Percentiles rank a stretch among this genome's conserved stretches.
Conservation (phyloP, 2,888 invertebrate species). For the Acanthococcus lagerstroemiae region DNA sequence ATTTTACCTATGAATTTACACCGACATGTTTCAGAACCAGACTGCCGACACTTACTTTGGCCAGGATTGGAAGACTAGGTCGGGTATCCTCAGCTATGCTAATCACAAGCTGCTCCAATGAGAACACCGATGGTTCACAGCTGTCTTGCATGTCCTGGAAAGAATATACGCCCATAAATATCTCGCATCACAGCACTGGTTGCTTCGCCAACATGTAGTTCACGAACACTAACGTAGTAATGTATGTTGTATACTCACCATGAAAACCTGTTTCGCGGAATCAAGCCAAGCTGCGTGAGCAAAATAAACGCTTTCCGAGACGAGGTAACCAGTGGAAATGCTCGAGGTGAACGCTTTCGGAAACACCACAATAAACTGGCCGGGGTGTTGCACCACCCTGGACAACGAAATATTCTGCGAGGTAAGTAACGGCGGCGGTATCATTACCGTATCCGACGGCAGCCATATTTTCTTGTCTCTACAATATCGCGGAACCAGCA, state of each 20-base stretch:
- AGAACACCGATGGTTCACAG: constrained; percentile 84
- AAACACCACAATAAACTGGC: constrained; percentile 82
- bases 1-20: too few species aligned
- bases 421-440: constrained; percentile 68
- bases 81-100: constrained; percentile 60
- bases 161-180: too few species aligned
- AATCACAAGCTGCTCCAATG: constrained; percentile 68
- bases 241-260: too few species aligned
- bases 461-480: constrained; percentile 72
- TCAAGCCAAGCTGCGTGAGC: constrained; percentile 71
- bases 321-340: constrained; percentile 75
- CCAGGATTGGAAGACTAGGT: constrained; percentile 53
- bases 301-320: constrained; percentile 87
- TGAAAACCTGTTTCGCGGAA: constrained; percentile 59
- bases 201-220: too few species aligned
- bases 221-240: too few species aligned
- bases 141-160: constrained; percentile 64
- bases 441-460: constrained; percentile 85
- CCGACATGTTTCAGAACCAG: too few species aligned
- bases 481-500: constrained; percentile 68
- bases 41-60: constrained; percentile 44
- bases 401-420: constrained; percentile 67
- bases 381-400: constrained; percentile 70
- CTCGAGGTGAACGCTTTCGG: constrained; percentile 82
- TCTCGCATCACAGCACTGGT: too few species aligned